These are phyloP conservation scores for Psittacula cyanocephala DNA, from an alignment of 2,113 vertebrate genomes.

Conservation along the genomic window DNA sequence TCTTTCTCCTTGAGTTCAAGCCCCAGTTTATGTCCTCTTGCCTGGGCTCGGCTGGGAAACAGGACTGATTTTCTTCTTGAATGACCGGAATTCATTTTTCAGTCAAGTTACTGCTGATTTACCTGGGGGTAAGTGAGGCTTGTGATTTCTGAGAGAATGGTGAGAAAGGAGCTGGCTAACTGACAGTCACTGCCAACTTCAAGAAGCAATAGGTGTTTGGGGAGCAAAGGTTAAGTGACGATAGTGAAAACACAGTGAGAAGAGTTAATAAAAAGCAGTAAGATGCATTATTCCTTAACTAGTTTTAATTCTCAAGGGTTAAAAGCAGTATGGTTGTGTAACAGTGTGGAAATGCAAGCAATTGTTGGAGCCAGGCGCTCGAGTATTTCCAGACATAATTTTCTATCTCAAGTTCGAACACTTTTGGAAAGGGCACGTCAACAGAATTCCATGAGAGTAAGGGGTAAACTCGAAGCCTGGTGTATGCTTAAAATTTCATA, in stretches of 20 bases:
- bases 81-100: background rate
- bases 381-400: background rate
- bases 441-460: background rate
- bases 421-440: background rate
- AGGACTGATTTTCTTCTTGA: background rate
- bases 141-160: background rate
- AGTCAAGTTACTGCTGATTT: background rate
- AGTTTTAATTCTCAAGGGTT: conserved; percentile 31
- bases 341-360: conserved; percentile 22
- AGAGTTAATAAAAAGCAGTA: background rate
- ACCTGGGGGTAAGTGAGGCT: background rate
- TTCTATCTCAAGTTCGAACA: background rate
- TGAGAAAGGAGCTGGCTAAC: background rate
- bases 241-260: background rate
- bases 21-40: background rate
- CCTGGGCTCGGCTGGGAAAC: background rate
- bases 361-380: background rate
- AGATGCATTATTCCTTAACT: background rate
- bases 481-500: background rate
- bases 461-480: background rate
- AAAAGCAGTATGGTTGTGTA: background rate
- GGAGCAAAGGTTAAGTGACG: background rate
- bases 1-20: background rate
- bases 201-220: background rate
- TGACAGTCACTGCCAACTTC: background rate